phyloP scores from a whole-genome alignment of 2,888 invertebrate genomes.

The Ophion ventricosus region DNA sequence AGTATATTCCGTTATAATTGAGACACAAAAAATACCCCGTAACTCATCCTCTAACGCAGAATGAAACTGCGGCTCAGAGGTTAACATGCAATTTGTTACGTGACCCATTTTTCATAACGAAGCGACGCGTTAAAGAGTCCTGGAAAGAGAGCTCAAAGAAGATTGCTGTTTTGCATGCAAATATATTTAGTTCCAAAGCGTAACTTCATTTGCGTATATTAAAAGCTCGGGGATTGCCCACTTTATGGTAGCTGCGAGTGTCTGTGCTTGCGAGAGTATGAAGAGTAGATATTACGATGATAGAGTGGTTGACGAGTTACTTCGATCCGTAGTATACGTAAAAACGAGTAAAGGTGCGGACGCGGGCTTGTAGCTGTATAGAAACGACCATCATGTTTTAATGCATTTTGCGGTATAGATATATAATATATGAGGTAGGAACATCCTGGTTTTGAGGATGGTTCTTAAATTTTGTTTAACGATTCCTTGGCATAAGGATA shows the following conservation, averaged over 20 bases:
- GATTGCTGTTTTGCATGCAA: slow-evolving; percentile 80
- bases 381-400: slow-evolving; percentile 40
- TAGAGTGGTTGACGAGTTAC: slow-evolving; percentile 22
- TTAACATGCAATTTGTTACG: slow-evolving; percentile 46
- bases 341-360: slow-evolving; percentile 27
- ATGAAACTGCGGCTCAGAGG: background rate
- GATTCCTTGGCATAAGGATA: too few species aligned
- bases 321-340: slow-evolving; percentile 31
- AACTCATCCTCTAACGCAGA: background rate
- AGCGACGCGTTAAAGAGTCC: slow-evolving; percentile 76
- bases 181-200: slow-evolving; percentile 81
- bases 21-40: background rate
- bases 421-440: background rate
- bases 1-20: background rate
- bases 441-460: background rate
- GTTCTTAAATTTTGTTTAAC: too few species aligned
- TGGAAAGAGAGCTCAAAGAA: slow-evolving; percentile 76
- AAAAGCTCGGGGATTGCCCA: slow-evolving; percentile 78
- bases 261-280: slow-evolving; percentile 21
- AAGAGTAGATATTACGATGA: slow-evolving; percentile 9
- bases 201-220: slow-evolving; percentile 82
- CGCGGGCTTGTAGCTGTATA: slow-evolving; percentile 14
- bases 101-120: slow-evolving; percentile 70
- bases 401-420: slow-evolving; percentile 10
- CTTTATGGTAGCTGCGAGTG: slow-evolving; percentile 77